Evolutionary conservation across 2,113 vertebrate species (phyloP), one percentile per base, ranked within the genome.

Genomic region (Rhea pennata): DNA sequence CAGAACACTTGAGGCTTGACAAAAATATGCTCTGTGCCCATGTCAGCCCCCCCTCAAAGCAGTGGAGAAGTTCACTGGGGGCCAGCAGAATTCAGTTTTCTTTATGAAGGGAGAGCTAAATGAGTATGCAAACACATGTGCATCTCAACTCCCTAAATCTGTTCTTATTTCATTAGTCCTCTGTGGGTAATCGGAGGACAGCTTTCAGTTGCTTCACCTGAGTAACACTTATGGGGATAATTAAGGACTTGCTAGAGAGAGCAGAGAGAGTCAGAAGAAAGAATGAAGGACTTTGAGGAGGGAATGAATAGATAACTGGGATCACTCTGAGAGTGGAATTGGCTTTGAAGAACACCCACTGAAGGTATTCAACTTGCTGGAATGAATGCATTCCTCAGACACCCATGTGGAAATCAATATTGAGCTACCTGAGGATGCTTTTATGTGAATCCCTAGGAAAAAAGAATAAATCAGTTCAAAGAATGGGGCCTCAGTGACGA

Each of bases 311-410:
- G 67, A 61, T 85, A 79, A 74, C 76, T 78, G 56, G 69, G 71
- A 84, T 92, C 58, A 61, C 50, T 95, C 96, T 93, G 95, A 89
- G 92, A 96, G 71, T 81, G 70, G 96, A 95, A 33, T 0, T 90
- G 84, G 59, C 84, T 96, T 97, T 97, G 95, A 96, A 96, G 95
- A 98, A 69, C 64, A 81, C 46, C 59, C 91, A n/a, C 72, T 90
- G 64, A 88, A 96, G 90, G 58, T 80, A 82, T 92, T 91, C 92
- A 50, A 72, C 42, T 36, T 94, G 31, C 75, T 96, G 90, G 65
- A 81, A 93, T 15, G 36, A 74, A 72, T 4, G 19, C 39, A 27
- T 96, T 92, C 54, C 82, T 79, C 50, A 78, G 87, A 76, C 50
- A 50, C 85, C 84, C 15, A 3, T 40, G 36, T 81, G 80, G 84